These are phyloP conservation scores for Lytechinus pictus DNA, from an alignment of 35 echinoderm and acorn worm genomes.

Conservation along the genomic window DNA sequence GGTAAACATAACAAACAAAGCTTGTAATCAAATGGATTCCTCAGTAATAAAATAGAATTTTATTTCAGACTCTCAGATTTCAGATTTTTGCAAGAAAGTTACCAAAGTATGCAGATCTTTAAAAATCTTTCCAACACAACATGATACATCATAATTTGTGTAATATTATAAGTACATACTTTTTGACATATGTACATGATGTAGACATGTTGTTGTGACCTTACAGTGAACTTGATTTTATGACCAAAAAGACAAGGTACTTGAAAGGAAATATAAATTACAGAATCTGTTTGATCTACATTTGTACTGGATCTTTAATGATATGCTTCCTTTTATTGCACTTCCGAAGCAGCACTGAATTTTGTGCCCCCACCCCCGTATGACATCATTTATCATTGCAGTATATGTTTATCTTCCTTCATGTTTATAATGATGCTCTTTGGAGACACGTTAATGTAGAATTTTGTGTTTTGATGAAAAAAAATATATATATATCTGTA, in stretches of 20 bases:
- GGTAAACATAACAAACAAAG: no score
- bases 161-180: no score
- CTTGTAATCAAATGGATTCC: no score
- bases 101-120: no score
- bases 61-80: no score
- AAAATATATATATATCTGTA: no score
- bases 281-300: not conserved
- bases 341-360: not conserved
- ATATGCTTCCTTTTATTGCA: not conserved
- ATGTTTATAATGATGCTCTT: not conserved
- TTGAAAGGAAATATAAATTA: not conserved
- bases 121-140: no score
- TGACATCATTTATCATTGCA: not conserved
- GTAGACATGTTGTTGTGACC: not conserved
- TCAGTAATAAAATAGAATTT: no score
- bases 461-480: no score
- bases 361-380: not conserved
- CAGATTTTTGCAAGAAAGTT: no score
- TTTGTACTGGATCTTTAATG: not conserved
- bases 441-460: no score
- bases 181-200: not conserved
- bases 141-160: no score
- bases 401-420: not conserved
- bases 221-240: not conserved
- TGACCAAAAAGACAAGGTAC: not conserved